Evolutionary conservation across 2,797 vertebrate genomes (phyloP).

Genomic region (Sebastes minor): DNA sequence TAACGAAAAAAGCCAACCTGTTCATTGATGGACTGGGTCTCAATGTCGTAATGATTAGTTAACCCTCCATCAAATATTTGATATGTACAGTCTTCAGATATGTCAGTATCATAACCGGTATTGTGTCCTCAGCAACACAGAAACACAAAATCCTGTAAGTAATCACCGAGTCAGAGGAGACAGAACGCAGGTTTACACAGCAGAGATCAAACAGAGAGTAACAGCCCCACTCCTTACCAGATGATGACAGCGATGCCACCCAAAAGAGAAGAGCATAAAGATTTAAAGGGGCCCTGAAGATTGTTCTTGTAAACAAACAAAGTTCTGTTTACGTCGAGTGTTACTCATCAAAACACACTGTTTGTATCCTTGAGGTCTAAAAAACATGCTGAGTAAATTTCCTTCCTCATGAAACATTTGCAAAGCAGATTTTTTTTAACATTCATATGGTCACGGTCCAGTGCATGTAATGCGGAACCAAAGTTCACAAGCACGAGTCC

Average conservation of each 20-base stretch:
- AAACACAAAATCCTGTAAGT: background rate
- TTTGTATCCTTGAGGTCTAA: background rate
- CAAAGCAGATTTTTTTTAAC: background rate
- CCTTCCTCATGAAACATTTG: background rate
- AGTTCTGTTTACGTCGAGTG: background rate
- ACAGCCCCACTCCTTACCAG: background rate
- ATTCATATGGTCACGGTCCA: background rate
- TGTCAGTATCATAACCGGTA: background rate
- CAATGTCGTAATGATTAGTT: background rate
- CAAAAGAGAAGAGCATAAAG: background rate
- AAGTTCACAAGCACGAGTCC: background rate
- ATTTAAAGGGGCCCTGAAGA: background rate
- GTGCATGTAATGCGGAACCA: background rate
- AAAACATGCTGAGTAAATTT: background rate
- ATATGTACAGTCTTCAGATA: background rate
- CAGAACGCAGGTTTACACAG: background rate
- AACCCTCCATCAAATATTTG: background rate
- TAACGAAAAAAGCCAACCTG: background rate
- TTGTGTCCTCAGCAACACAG: background rate
- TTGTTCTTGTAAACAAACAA: background rate
- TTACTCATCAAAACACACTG: background rate
- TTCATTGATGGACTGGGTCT: background rate
- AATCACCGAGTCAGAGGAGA: background rate
- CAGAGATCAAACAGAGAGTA: background rate
- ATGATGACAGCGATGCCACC: background rate